Base-by-base conservation (phyloP, 2,888 invertebrate species). In the Lumbricus terrestris region DNA sequence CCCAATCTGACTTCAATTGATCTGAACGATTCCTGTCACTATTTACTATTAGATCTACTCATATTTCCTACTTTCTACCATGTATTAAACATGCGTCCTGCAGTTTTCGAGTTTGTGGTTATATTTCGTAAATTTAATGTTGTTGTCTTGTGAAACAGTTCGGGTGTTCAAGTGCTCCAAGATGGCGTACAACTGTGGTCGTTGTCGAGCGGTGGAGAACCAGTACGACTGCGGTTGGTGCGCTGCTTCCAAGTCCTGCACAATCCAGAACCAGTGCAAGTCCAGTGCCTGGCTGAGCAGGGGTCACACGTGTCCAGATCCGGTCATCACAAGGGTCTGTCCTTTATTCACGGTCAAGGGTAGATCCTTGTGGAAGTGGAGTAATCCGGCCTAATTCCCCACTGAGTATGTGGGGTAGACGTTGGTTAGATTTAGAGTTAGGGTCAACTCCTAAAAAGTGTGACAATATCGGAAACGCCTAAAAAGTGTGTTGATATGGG, bases 141-240 rank as follows among this genome's bases (percentile, higher is more conserved):
- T n/a, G n/a, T n/a, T n/a, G 8, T 69, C n/a, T 29, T n/a, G n/a
- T 69, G n/a, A 29, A 69, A 69, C 93, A 95, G 95, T 95, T 89
- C 93, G 94, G 88, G 94, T 96, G 91, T 96, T 96, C 94, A 95
- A 95, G 91, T 99, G 99, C 95, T 97, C 97, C 95, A 97, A 97
- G 95, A 98, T 99, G 98, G 98, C 99, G 8, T 97, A 97, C 95
- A 98, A 98, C 95, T 99, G 99, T 95, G 99, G 99, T 11, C 97
- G 97, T 96, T 99, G 99, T 95, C 96, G 99, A 93, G 98, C 98
- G 40, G 96, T 98, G 91, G 97, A 97, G 8, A 97, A 97, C 93
- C 98, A 98, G 95, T 98, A 97, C 95, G 97, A 97, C 90, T 99
- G 99, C 95, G 98, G 98, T 89, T 99, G 99, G 99, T 99, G 98